Conservation (phyloP, 2,113 vertebrate genomes). For the Phaethon lepturus region DNA sequence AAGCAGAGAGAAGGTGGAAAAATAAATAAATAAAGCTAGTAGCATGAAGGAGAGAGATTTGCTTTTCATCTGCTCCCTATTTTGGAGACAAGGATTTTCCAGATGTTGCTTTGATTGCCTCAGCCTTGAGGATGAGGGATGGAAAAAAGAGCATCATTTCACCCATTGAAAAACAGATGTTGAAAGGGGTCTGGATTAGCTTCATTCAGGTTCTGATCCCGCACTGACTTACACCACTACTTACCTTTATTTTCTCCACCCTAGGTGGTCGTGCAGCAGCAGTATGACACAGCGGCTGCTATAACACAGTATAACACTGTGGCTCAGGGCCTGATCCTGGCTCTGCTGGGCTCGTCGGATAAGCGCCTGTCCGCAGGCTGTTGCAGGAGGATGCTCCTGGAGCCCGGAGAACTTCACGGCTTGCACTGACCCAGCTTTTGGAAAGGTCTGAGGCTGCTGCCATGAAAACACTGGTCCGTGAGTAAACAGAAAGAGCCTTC, state of each 20-base stretch:
- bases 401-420: not conserved
- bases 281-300: not conserved
- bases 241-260: not conserved
- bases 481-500: not conserved
- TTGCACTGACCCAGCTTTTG: not conserved
- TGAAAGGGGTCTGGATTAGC: not conserved
- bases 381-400: not conserved
- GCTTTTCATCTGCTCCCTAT: not conserved
- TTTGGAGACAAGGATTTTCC: not conserved
- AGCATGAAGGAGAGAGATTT: not conserved
- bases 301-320: fast-evolving
- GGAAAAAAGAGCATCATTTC: not conserved
- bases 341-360: not conserved
- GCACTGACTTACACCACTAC: not conserved
- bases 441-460: not conserved
- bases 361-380: not conserved
- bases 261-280: not conserved
- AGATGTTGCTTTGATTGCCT: not conserved
- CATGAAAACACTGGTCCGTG: fast-evolving
- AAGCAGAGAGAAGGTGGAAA: not conserved
- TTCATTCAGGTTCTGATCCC: not conserved
- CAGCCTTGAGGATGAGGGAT: not conserved
- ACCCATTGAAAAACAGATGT: not conserved
- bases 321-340: not conserved
- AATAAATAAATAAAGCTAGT: not conserved